Percentiles rank a stretch among this genome's conserved stretches.
Evolutionary conservation across 2,797 vertebrate genomes (phyloP).

Genomic region (Tolypeutes matacus): DNA sequence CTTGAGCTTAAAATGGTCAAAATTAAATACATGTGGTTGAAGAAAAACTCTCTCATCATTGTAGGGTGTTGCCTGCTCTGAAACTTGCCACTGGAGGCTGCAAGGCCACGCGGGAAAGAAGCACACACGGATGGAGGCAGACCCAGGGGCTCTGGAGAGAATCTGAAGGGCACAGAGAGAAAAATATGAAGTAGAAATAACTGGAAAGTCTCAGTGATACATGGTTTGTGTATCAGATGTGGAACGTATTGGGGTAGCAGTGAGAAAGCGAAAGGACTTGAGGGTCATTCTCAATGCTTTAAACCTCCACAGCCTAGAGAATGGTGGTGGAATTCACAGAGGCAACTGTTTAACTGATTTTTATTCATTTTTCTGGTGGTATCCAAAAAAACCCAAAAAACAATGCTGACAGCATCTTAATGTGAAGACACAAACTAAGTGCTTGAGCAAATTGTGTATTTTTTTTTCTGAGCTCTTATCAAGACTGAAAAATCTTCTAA

Average conservation of each 20-base stretch:
- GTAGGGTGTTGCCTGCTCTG: background rate
- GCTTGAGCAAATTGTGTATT: slow-evolving; percentile 6
- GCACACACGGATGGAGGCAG: background rate
- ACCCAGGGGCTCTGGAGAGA: background rate
- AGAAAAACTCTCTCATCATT: background rate
- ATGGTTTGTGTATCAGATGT: background rate
- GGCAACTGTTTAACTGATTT: background rate
- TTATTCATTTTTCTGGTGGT: slow-evolving; percentile 41
- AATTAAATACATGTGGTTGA: background rate
- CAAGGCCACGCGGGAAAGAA: background rate
- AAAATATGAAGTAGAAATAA: slow-evolving; percentile 19
- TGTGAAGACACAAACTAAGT: slow-evolving; percentile 40
- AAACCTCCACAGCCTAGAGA: background rate
- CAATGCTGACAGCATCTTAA: slow-evolving; percentile 39
- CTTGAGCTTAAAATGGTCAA: background rate
- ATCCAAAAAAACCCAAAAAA: background rate
- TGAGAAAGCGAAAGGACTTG: background rate
- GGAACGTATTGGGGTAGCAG: background rate
- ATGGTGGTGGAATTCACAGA: background rate
- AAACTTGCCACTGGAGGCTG: slow-evolving; percentile 32
- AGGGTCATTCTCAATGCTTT: background rate
- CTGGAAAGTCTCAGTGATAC: background rate
- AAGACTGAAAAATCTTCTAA: slow-evolving; percentile 82
- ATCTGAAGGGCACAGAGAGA: background rate
- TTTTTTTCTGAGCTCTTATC: slow-evolving; percentile 73